Evolutionary conservation across 2,797 vertebrate species (phyloP), one percentile per base, ranked within the genome.

Genomic region (Argya squamiceps): DNA sequence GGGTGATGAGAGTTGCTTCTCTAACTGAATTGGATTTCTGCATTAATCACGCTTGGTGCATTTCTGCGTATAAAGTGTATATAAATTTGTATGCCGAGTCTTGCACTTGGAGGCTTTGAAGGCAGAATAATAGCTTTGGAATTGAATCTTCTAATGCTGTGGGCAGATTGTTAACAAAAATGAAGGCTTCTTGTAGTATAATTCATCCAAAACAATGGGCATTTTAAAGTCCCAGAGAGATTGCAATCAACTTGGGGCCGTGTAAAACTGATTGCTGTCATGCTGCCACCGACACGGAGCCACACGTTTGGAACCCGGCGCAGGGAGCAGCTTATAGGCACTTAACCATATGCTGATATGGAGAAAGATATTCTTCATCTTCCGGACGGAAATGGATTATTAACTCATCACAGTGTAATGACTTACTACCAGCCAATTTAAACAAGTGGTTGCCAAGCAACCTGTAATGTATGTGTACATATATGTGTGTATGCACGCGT

Each of bases 91-190:
- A 94, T 96, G 94, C 94, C 1, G 12, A 95, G 88, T 59, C 91
- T 92, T 84, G 80, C 94, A 70, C 83, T 93, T 37, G 49, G 85
- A 95, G 73, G 70, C 89, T 96, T 95, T 95, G 93, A 93, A 96
- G 94, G 90, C 96, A 95, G 94, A 92, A 95, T 96, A 96, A 97
- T 96, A 87, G 89, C 95, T 87, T 90, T 95, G 92, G 93, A 96
- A 97, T 97, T 95, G 96, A 96, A 96, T 96, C 88, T 93, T 94
- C 93, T 92, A 96, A 97, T 93, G 94, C 94, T 95, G 80, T 92
- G 95, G 95, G 94, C 96, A 96, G 85, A 95, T 93, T 96, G 95
- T 96, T 96, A 97, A 92, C 96, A 96, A 94, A 97, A 95, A 92
- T 43, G 95, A 97, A 93, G 92, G 77, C 88, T 95, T 96, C 89